These are phyloP conservation scores for Cryptoprocta ferox DNA, from an alignment of 2,797 vertebrate species.

Conservation along the genomic window DNA sequence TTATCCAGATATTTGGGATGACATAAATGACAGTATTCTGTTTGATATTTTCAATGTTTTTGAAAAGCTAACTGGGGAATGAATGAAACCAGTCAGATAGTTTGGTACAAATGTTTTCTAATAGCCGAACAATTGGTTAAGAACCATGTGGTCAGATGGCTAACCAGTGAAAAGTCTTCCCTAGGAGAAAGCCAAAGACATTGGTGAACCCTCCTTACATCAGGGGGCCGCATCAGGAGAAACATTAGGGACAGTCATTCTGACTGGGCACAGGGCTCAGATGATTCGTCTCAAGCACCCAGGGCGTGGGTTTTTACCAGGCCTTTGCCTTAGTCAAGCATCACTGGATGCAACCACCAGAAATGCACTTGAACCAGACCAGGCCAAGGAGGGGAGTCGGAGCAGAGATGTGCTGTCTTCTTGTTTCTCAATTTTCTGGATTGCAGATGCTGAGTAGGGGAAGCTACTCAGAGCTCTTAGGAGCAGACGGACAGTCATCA, in stretches of 20 bases:
- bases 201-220: neutral
- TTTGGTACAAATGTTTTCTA: neutral
- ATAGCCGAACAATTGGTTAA: neutral
- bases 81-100: neutral
- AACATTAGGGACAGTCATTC: too few species aligned
- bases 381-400: neutral
- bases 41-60: conserved; percentile 32
- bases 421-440: neutral
- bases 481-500: neutral
- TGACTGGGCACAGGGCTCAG: neutral
- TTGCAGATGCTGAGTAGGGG: neutral
- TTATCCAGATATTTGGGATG: neutral
- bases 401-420: neutral
- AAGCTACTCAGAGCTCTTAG: neutral
- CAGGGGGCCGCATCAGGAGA: neutral
- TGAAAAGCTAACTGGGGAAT: neutral
- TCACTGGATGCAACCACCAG: neutral
- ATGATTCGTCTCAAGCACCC: neutral
- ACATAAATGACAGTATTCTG: neutral
- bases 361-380: neutral
- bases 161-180: neutral
- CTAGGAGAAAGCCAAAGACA: neutral
- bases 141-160: neutral
- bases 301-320: neutral
- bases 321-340: neutral